Evolutionary conservation across 2,888 invertebrate genomes (phyloP).

Genomic region (Rhamphomyia laevipes): DNA sequence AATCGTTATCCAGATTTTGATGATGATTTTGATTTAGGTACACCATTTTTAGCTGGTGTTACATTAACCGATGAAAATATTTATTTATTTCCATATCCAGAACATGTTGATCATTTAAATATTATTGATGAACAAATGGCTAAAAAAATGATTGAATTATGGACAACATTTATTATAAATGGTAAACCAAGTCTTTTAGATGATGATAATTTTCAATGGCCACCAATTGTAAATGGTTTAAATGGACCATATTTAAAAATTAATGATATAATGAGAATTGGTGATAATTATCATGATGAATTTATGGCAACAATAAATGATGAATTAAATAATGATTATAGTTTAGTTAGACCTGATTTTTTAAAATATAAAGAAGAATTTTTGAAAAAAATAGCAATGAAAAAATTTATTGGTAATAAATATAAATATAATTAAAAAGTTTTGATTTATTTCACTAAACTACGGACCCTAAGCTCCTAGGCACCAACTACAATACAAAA

Average conservation of each 20-base stretch:
- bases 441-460: too few species aligned
- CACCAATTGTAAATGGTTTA: slow-evolving; percentile 29
- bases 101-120: slow-evolving; percentile 29
- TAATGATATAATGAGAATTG: slow-evolving; percentile 27
- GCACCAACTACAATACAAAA: too few species aligned
- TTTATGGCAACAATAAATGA: slow-evolving; percentile 29
- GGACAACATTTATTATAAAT: slow-evolving; percentile 34
- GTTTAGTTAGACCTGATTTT: slow-evolving; percentile 4
- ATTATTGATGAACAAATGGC: slow-evolving; percentile 34
- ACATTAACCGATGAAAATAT: slow-evolving; percentile 47
- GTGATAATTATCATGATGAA: slow-evolving; percentile 32
- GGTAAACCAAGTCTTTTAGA: slow-evolving; percentile 26
- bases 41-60: slow-evolving; percentile 40
- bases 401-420: neutral
- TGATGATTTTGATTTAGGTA: slow-evolving; percentile 33
- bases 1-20: slow-evolving; percentile 36
- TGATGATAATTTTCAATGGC: slow-evolving; percentile 28
- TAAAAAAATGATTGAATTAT: slow-evolving; percentile 37
- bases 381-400: neutral
- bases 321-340: slow-evolving; percentile 15
- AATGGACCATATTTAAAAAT: slow-evolving; percentile 36
- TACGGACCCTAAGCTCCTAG: too few species aligned
- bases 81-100: slow-evolving; percentile 41
- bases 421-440: neutral
- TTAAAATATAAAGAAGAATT: neutral